Conservation (phyloP, 2,797 vertebrate genomes). For the Diglossa cyanea region DNA sequence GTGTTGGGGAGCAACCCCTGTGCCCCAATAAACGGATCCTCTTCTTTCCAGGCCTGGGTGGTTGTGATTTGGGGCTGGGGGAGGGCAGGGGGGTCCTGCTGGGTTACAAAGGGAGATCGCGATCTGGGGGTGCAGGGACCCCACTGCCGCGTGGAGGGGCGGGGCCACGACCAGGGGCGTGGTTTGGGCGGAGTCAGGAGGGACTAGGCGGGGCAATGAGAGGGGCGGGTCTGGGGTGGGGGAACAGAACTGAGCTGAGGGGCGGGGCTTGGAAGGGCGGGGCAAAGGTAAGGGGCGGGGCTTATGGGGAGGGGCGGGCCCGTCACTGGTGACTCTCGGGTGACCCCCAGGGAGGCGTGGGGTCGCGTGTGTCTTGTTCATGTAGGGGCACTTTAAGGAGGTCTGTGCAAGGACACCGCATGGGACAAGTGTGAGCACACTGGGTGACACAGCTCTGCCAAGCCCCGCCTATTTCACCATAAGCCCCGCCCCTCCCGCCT, state of each 20-base stretch:
- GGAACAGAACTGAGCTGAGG: no score
- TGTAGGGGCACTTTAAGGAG: not conserved
- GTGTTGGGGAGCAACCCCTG: not conserved
- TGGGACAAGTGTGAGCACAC: not conserved
- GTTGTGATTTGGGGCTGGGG: not conserved
- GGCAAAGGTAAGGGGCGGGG: no score
- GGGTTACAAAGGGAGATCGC: no score
- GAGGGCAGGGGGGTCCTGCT: not conserved
- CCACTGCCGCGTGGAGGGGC: not conserved
- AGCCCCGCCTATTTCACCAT: not conserved
- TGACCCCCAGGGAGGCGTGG: fast-evolving
- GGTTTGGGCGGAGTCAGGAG: not conserved
- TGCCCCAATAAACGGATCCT: not conserved
- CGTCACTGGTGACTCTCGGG: not conserved
- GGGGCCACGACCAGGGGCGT: fast-evolving
- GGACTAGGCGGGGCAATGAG: not conserved
- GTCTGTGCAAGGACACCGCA: not conserved
- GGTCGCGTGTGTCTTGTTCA: no score
- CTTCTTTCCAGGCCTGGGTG: not conserved
- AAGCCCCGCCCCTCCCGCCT: not conserved
- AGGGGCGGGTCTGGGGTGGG: no score
- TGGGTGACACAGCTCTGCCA: not conserved
- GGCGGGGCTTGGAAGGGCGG: not conserved
- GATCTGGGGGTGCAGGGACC: no score
- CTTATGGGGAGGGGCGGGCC: no score